Conservation (phyloP, 2,113 vertebrate genomes). For the Megatriorchis doriae region DNA sequence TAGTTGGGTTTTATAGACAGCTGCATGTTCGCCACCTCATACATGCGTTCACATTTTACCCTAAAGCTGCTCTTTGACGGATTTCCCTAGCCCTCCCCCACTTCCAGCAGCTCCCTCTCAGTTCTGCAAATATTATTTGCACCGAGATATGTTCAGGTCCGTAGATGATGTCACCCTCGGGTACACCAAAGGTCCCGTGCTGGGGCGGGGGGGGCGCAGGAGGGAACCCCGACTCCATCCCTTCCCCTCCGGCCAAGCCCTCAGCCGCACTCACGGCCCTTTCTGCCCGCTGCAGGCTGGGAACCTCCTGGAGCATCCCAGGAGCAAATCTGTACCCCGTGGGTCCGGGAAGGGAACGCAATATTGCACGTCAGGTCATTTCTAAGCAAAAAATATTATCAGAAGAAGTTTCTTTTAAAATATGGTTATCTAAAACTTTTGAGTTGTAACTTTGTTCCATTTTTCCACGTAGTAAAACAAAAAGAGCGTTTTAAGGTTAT, state of each 20-base stretch:
- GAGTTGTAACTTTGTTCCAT: not conserved
- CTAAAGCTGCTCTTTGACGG: not conserved
- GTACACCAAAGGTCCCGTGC: not conserved
- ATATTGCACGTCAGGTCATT: not conserved
- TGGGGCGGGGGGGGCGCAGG: too few relatives aligned
- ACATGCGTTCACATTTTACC: rapidly evolving
- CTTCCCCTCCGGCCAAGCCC: not conserved
- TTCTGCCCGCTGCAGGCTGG: not conserved
- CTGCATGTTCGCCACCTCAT: rapidly evolving
- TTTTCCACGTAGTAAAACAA: not conserved
- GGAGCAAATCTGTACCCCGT: not conserved
- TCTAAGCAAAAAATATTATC: not conserved
- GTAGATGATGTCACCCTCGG: not conserved
- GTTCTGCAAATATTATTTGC: not conserved
- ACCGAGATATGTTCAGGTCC: not conserved
- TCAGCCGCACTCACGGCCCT: rapidly evolving
- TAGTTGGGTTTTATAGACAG: not conserved
- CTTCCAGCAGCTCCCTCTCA: not conserved
- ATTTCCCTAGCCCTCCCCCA: not conserved
- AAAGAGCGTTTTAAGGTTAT: not conserved
- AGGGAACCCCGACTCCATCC: not conserved
- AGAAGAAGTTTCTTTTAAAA: not conserved
- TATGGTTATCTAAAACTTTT: not conserved
- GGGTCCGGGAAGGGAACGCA: not conserved
- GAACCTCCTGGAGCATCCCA: not conserved